Percentiles rank a stretch among this genome's conserved stretches.
Evolutionary conservation across 1,140 invertebrate genomes (phyloP).

Genomic region (Bilobella aurantiaca): DNA sequence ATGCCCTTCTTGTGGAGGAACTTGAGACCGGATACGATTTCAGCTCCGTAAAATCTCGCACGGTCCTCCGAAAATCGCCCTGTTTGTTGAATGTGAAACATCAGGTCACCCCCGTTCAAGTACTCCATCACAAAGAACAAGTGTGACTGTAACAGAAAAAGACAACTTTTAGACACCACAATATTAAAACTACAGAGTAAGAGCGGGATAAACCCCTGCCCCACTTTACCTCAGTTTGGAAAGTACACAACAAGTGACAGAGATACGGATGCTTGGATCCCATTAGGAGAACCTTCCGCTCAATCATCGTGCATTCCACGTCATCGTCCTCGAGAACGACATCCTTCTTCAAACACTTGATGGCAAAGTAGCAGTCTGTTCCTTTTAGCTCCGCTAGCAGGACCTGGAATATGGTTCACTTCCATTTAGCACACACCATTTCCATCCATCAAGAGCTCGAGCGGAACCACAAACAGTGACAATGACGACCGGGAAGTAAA

Average conservation of each 20-base stretch:
- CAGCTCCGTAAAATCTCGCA: slow-evolving; percentile 88
- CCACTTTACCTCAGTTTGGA: slow-evolving; percentile 96
- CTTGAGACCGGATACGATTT: slow-evolving; percentile 88
- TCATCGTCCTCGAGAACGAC: slow-evolving; percentile 99
- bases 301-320: slow-evolving; percentile 95
- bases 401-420: slow-evolving; percentile 58
- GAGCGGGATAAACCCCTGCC: too few species aligned
- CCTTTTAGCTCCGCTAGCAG: slow-evolving; percentile 92
- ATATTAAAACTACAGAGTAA: too few species aligned
- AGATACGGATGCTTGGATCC: slow-evolving; percentile 95
- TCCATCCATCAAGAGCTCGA: too few species aligned
- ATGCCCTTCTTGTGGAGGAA: slow-evolving; percentile 92
- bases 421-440: not conserved
- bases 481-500: not conserved
- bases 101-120: slow-evolving; percentile 95
- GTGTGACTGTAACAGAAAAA: slow-evolving; percentile 55
- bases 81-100: slow-evolving; percentile 97
- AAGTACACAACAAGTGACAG: slow-evolving; percentile 94
- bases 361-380: slow-evolving; percentile 94
- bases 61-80: slow-evolving; percentile 81
- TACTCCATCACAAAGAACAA: slow-evolving; percentile 99
- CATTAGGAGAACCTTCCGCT: slow-evolving; percentile 87
- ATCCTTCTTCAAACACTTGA: slow-evolving; percentile 99
- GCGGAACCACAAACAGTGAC: not conserved
- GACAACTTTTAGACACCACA: too few species aligned